Evolutionary conservation across 2,113 vertebrate species (phyloP).

Genomic region (Melanotaenia duboulayi): DNA sequence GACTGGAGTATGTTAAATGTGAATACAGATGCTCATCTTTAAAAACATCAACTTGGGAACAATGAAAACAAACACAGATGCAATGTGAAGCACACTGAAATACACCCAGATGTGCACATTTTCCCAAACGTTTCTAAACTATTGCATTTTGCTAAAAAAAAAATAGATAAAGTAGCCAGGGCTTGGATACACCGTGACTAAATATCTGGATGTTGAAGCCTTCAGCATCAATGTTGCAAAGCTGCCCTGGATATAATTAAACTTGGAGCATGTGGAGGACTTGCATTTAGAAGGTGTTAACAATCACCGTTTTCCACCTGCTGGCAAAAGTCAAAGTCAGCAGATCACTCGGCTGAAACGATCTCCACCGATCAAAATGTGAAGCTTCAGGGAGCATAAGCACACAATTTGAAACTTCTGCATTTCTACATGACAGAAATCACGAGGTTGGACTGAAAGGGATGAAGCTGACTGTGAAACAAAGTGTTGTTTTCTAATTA

Average conservation of each 20-base stretch:
- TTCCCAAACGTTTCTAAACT: constrained; percentile 40
- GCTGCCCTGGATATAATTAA: constrained; percentile 9
- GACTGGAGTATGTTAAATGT: no score
- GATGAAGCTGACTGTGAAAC: not conserved
- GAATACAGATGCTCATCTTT: not conserved
- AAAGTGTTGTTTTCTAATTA: not conserved
- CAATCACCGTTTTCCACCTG: constrained; percentile 1
- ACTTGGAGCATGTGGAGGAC: constrained; percentile 10
- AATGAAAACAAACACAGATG: not conserved
- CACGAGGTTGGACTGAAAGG: not conserved
- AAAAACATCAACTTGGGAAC: not conserved
- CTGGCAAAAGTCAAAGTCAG: constrained; percentile 30
- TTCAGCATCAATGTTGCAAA: constrained; percentile 13
- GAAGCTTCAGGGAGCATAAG: constrained; percentile 17
- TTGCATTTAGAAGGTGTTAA: constrained; percentile 20
- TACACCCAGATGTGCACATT: constrained; percentile 10
- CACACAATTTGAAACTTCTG: not conserved
- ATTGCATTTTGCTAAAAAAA: constrained; percentile 3
- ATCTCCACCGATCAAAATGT: constrained; percentile 28
- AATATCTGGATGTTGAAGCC: not conserved
- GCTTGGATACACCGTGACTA: not conserved
- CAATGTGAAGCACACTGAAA: not conserved
- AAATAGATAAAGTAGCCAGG: not conserved
- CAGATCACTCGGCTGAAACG: constrained; percentile 15
- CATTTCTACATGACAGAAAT: constrained; percentile 10